Conservation (phyloP, 2,113 vertebrate species). For the Macaca nemestrina region DNA sequence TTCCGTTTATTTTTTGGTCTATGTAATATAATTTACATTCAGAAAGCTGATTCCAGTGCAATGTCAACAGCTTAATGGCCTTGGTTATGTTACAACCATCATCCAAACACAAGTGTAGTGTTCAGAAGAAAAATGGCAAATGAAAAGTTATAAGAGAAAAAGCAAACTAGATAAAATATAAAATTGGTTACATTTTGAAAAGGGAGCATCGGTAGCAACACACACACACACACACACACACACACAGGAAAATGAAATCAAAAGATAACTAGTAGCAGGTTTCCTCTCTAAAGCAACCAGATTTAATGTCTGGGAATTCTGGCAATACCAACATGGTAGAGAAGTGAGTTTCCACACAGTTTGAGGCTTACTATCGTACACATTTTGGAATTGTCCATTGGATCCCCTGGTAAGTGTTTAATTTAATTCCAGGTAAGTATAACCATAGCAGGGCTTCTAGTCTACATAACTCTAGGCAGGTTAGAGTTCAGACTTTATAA, state of each 20-base stretch:
- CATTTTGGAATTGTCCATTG: background rate
- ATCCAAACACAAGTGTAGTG: constrained; percentile 38
- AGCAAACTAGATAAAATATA: constrained; percentile 5
- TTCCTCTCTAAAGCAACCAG: background rate
- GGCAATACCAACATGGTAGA: background rate
- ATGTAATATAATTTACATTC: constrained; percentile 67
- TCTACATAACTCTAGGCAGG: background rate
- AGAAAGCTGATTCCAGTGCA: constrained; percentile 61
- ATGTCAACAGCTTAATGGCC: constrained; percentile 28
- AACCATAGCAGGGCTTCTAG: background rate
- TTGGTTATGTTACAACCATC: constrained; percentile 62
- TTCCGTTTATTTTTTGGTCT: constrained; percentile 63
- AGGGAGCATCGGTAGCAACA: background rate
- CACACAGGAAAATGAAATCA: background rate
- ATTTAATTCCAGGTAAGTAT: background rate
- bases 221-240: background rate
- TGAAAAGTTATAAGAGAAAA: constrained; percentile 39
- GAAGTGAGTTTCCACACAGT: background rate
- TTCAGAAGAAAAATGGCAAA: constrained; percentile 66
- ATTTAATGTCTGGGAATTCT: background rate
- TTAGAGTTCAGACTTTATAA: background rate
- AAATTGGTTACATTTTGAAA: background rate
- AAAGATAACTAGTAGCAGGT: background rate
- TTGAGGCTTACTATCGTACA: background rate
- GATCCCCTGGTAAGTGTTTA: background rate